Evolutionary conservation across 2,113 vertebrate genomes (phyloP).

Genomic region (Eurypyga helias): DNA sequence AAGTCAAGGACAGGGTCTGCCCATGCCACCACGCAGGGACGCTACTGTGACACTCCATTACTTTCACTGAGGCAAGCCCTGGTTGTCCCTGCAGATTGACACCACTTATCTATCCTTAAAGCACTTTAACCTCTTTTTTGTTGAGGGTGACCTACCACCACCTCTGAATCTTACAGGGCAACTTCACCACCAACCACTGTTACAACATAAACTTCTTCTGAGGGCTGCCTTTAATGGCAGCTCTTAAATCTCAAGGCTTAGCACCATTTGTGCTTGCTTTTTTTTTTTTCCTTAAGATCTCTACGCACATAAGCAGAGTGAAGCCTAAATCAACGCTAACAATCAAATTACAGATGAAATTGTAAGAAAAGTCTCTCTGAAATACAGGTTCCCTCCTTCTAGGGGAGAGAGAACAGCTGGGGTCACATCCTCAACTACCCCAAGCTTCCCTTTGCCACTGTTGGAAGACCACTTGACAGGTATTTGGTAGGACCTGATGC

Average conservation of each 20-base stretch:
- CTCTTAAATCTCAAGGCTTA: background rate
- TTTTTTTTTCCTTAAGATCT: background rate
- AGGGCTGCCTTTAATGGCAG: background rate
- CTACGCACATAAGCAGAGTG: background rate
- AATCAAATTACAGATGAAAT: background rate
- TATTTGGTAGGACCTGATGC: background rate
- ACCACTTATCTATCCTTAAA: background rate
- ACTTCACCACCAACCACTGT: background rate
- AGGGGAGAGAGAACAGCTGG: background rate
- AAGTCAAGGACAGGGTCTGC: background rate
- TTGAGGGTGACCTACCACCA: background rate
- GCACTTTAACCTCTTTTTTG: background rate
- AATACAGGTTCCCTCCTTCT: background rate
- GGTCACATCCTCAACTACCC: background rate
- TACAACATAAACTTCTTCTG: background rate
- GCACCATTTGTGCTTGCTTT: background rate
- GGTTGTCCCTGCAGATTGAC: background rate
- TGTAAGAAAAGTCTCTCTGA: background rate
- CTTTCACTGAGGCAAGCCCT: background rate
- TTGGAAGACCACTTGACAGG: background rate
- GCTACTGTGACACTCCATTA: background rate
- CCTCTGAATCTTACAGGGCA: background rate
- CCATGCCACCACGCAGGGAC: background rate
- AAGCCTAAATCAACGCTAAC: background rate
- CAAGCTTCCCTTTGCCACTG: background rate